Evolutionary conservation across 2,113 vertebrate species (phyloP).

Genomic region (Suncus etruscus): DNA sequence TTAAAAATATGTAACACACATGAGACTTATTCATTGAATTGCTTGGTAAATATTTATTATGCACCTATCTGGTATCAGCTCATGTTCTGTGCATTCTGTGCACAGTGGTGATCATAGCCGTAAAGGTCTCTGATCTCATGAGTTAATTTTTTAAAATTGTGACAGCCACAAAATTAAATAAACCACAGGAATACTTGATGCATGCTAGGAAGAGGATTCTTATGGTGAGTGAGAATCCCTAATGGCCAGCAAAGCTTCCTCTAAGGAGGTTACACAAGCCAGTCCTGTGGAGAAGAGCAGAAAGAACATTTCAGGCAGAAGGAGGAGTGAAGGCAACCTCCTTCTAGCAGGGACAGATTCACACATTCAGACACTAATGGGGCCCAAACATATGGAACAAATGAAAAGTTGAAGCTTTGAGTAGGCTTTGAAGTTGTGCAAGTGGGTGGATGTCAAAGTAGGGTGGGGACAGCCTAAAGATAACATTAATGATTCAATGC

Average conservation of each 20-base stretch:
- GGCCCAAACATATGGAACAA: rapidly evolving
- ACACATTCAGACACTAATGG: background rate
- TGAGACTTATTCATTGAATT: background rate
- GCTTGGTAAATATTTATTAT: slow-evolving; percentile 2
- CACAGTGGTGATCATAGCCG: background rate
- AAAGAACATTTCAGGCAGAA: background rate
- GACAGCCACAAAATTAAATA: background rate
- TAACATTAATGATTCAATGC: background rate
- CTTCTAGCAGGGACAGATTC: background rate
- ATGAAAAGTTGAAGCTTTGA: background rate
- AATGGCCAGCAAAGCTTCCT: background rate
- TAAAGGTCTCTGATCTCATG: background rate
- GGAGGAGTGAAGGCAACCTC: background rate
- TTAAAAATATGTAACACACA: background rate
- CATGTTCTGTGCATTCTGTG: background rate
- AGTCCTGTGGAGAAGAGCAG: background rate
- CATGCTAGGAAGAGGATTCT: background rate
- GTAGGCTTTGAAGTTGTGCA: background rate
- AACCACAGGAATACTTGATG: background rate
- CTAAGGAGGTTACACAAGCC: background rate
- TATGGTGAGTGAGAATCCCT: rapidly evolving
- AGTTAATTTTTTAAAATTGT: slow-evolving; percentile 17
- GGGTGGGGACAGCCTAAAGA: background rate
- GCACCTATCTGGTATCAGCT: background rate
- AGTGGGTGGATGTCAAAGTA: background rate